Conservation (phyloP, 2,888 invertebrate genomes). For the Pseudococcus viburni region DNA sequence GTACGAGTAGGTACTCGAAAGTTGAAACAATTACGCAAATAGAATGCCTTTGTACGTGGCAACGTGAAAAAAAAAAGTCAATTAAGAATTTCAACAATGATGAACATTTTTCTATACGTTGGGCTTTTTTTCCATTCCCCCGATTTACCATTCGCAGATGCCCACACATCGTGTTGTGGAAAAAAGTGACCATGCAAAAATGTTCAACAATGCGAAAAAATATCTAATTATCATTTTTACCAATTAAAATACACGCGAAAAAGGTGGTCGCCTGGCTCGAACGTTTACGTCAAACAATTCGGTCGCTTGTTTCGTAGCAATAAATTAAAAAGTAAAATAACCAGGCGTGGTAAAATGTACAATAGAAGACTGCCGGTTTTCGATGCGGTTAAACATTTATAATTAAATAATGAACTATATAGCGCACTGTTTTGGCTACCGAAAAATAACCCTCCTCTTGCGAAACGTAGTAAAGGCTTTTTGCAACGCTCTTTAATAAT, state of each 20-base stretch:
- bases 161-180: background rate
- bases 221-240: slow-evolving; percentile 54
- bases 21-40: background rate
- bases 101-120: background rate
- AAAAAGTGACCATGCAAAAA: slow-evolving; percentile 20
- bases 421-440: slow-evolving; percentile 45
- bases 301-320: slow-evolving; percentile 30
- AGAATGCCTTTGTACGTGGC: background rate
- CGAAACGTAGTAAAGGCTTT: slow-evolving; percentile 16
- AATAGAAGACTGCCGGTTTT: slow-evolving; percentile 51
- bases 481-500: slow-evolving; percentile 44
- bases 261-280: slow-evolving; percentile 54
- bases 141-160: background rate
- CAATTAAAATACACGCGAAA: slow-evolving; percentile 51
- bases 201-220: slow-evolving; percentile 52
- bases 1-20: background rate
- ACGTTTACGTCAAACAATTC: slow-evolving; percentile 55
- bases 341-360: slow-evolving; percentile 51
- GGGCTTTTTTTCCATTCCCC: background rate
- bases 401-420: slow-evolving; percentile 53
- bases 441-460: slow-evolving; percentile 51
- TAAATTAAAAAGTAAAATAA: slow-evolving; percentile 59
- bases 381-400: slow-evolving; percentile 57
- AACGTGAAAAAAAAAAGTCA: background rate
- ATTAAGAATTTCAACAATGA: background rate